Percentiles rank a stretch among this genome's conserved stretches.
These are phyloP conservation scores for Trigoniulus corallinus DNA, from an alignment of 1,140 invertebrate species.

Conservation along the genomic window DNA sequence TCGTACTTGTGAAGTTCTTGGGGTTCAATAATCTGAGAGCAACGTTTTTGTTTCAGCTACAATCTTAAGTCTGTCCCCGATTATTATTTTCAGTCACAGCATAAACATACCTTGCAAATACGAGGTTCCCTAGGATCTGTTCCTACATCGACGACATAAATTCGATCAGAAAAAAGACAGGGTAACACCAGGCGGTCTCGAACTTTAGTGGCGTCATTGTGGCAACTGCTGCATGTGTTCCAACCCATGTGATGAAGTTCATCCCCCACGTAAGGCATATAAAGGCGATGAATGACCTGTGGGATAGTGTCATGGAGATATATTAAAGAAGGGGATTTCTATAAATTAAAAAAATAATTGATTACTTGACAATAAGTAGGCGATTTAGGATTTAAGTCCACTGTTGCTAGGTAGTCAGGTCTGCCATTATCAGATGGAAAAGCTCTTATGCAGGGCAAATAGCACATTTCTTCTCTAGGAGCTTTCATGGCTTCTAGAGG, in stretches of 20 bases:
- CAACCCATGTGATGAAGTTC: conserved; percentile 91
- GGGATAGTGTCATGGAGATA: conserved; percentile 7
- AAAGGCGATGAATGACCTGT: conserved; percentile 72
- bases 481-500: conserved; percentile 69
- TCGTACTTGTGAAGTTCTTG: conserved; percentile 52
- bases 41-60: no score
- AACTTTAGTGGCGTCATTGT: conserved; percentile 40
- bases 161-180: conserved; percentile 55
- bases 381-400: conserved; percentile 79
- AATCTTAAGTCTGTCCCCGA: no score
- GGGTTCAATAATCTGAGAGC: conserved; percentile 31
- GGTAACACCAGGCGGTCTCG: conserved; percentile 69
- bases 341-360: not conserved
- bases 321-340: not conserved
- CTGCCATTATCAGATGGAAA: conserved; percentile 32
- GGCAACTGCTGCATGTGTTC: conserved; percentile 89
- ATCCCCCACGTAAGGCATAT: conserved; percentile 59
- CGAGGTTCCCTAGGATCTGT: conserved; percentile 44
- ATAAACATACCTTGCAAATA: no score
- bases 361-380: conserved; percentile 64
- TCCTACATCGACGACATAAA: conserved; percentile 70
- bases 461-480: conserved; percentile 64
- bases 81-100: no score
- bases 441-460: conserved; percentile 68
- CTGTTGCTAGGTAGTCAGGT: conserved; percentile 73